These are phyloP conservation scores for Bathybates hornii DNA, from an alignment of 2,113 vertebrate species.

Conservation along the genomic window DNA sequence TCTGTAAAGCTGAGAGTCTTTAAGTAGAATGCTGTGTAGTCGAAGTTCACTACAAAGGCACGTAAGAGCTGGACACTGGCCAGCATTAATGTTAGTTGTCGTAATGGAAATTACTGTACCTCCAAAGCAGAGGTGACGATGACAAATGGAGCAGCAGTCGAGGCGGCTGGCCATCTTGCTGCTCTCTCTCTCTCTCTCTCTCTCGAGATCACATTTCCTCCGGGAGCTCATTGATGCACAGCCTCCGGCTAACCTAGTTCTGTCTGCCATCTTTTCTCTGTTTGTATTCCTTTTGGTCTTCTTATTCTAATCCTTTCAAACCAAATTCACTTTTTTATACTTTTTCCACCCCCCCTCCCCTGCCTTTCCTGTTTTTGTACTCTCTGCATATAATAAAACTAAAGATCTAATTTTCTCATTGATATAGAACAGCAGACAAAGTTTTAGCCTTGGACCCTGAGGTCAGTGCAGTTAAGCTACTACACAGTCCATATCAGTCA, in stretches of 20 bases:
- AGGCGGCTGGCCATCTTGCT: neutral
- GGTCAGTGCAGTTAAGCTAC: neutral
- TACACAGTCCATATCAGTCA: neutral
- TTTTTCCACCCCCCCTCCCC: neutral
- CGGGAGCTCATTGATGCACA: constrained; percentile 1
- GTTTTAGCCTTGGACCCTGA: neutral
- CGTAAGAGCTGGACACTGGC: neutral
- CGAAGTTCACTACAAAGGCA: neutral
- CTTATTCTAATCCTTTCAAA: neutral
- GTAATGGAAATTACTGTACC: constrained; percentile 20
- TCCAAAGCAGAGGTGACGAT: constrained; percentile 17
- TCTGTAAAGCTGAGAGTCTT: neutral
- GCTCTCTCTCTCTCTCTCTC: neutral
- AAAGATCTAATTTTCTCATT: neutral
- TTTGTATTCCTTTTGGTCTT: neutral
- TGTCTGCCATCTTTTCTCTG: neutral
- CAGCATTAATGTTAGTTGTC: neutral
- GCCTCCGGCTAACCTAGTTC: constrained; percentile 10
- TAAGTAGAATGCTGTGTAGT: neutral
- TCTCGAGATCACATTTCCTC: constrained; percentile 13
- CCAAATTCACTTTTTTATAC: neutral
- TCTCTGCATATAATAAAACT: neutral
- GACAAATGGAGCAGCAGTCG: constrained; percentile 30
- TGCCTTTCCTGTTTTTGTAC: neutral
- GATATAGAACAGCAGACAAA: neutral